These are phyloP conservation scores for Synchiropus splendidus DNA, from an alignment of 2,113 vertebrate genomes.

Conservation along the genomic window DNA sequence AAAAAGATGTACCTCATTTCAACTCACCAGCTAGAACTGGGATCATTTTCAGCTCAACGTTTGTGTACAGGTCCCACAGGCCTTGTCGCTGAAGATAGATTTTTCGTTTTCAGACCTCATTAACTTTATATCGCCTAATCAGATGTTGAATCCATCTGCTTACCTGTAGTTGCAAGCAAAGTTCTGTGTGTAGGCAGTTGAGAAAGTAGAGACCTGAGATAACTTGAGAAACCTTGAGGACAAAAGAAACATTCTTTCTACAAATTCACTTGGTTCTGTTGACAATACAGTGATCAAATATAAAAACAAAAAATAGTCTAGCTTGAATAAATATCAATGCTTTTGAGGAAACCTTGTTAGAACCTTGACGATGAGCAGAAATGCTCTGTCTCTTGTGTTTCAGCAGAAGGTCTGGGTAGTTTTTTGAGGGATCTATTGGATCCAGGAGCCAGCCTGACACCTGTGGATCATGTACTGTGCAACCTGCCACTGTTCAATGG, in stretches of 20 bases:
- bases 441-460: slow-evolving; percentile 85
- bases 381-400: slow-evolving; percentile 49
- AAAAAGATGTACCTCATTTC: not conserved
- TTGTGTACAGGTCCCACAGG: slow-evolving; percentile 78
- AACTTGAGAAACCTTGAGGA: slow-evolving; percentile 59
- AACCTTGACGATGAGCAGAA: not conserved
- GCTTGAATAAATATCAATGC: no score
- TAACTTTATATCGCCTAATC: no score
- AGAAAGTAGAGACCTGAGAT: slow-evolving; percentile 66
- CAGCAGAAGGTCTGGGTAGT: slow-evolving; percentile 71
- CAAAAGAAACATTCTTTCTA: not conserved
- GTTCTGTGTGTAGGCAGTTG: slow-evolving; percentile 65
- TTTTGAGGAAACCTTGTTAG: slow-evolving; percentile 28
- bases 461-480: slow-evolving; percentile 76
- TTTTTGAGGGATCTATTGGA: slow-evolving; percentile 68
- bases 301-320: not conserved
- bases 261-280: not conserved
- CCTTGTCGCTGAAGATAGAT: slow-evolving; percentile 61
- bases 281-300: no score
- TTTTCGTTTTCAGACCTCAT: no score
- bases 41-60: slow-evolving; percentile 79
- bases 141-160: slow-evolving; percentile 3
- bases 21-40: slow-evolving; percentile 81
- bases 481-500: slow-evolving; percentile 61
- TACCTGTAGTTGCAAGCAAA: slow-evolving; percentile 72